Evolutionary conservation across 2,888 invertebrate genomes (phyloP).

Genomic region (Pharmacophagus antenor): DNA sequence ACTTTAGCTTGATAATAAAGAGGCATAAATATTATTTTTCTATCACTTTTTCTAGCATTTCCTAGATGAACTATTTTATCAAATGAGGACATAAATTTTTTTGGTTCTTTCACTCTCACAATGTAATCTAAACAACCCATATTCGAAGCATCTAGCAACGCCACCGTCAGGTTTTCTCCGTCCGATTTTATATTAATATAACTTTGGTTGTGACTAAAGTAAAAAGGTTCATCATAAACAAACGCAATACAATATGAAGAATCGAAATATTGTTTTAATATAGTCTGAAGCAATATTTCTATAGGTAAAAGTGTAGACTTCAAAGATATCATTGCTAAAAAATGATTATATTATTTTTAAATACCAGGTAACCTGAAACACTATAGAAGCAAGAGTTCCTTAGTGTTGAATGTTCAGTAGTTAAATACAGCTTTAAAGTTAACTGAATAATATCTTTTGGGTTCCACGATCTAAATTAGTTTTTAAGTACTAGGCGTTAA

Average conservation of each 20-base stretch:
- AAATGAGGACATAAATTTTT: constrained; percentile 58
- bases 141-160: constrained; percentile 58
- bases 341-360: background rate
- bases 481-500: too few species aligned
- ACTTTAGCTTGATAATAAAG: constrained; percentile 34
- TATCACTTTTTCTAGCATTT: constrained; percentile 64
- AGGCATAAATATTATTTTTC: constrained; percentile 68
- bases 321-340: constrained; percentile 32
- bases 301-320: constrained; percentile 41
- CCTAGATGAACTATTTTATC: constrained; percentile 61
- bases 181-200: constrained; percentile 48
- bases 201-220: constrained; percentile 40
- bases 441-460: background rate
- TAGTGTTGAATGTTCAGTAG: background rate
- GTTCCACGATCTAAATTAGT: background rate
- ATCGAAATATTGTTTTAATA: constrained; percentile 54
- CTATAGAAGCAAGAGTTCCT: background rate
- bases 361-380: background rate
- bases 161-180: constrained; percentile 41
- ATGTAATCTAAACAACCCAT: constrained; percentile 74
- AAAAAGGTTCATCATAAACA: constrained; percentile 50
- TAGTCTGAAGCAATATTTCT: constrained; percentile 55
- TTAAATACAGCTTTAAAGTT: background rate
- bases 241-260: constrained; percentile 59
- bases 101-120: constrained; percentile 56